A percentile compares a stretch with the other conserved stretches of the same genome.
Evolutionary conservation across 2,113 vertebrate species (phyloP).

Genomic region (Gavialis gangeticus): DNA sequence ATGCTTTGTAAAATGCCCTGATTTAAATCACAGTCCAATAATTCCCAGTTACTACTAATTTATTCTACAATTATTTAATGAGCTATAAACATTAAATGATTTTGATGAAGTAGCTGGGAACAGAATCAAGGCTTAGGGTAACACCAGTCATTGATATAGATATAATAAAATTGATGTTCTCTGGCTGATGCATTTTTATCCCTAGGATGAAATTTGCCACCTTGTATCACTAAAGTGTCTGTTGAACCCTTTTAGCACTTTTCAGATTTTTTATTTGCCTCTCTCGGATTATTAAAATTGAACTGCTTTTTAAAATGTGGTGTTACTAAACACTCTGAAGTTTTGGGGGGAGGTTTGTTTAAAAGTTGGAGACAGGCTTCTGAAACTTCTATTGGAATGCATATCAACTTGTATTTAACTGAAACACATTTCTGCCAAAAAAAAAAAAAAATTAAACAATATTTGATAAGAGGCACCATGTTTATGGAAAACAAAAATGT

Average conservation of each 20-base stretch:
- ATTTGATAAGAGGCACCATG: too few relatives aligned
- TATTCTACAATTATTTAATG: not conserved
- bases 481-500: too few relatives aligned
- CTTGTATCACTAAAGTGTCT: rapidly evolving
- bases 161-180: not conserved
- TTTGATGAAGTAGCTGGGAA: not conserved
- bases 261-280: too few relatives aligned
- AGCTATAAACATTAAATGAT: not conserved
- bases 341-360: too few relatives aligned
- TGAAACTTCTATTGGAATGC: too few relatives aligned
- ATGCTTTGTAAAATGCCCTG: not conserved
- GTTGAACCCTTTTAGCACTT: not conserved
- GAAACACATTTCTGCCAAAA: too few relatives aligned
- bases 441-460: too few relatives aligned
- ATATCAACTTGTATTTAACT: too few relatives aligned
- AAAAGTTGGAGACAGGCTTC: too few relatives aligned
- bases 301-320: too few relatives aligned
- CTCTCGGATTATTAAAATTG: too few relatives aligned
- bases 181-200: not conserved
- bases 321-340: too few relatives aligned
- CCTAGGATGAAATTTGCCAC: not conserved
- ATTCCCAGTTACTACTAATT: not conserved
- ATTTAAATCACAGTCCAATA: not conserved
- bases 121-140: not conserved
- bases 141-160: not conserved